These are phyloP conservation scores for Neodiprion virginianus DNA, from an alignment of 1,140 invertebrate species.

Conservation along the genomic window DNA sequence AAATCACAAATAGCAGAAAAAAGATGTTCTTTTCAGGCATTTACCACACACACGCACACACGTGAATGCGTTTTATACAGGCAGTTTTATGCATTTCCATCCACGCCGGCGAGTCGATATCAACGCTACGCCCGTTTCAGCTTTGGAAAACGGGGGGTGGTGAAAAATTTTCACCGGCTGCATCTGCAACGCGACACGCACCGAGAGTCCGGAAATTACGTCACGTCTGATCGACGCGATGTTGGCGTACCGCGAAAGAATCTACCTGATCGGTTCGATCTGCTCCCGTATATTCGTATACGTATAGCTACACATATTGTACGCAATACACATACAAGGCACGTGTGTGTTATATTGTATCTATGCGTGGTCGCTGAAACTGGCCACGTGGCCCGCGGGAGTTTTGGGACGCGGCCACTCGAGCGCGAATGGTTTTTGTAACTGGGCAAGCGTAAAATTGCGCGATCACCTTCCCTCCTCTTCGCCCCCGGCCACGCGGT, in stretches of 20 bases:
- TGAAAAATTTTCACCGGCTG: no score
- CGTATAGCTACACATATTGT: neutral
- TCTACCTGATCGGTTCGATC: neutral
- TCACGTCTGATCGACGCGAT: conserved; percentile 28
- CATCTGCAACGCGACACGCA: no score
- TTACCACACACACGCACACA: no score
- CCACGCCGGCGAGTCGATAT: no score
- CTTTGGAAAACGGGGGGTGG: no score
- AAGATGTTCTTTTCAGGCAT: no score
- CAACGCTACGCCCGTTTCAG: no score
- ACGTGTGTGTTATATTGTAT: neutral
- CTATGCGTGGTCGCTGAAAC: neutral
- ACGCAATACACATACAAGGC: neutral
- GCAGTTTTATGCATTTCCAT: no score
- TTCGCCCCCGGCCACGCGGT: no score
- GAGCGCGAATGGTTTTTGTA: conserved; percentile 62
- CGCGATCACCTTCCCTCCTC: conserved; percentile 52
- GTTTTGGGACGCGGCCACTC: conserved; percentile 56
- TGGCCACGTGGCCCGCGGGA: conserved; percentile 24
- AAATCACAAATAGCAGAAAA: no score
- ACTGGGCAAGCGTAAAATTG: conserved; percentile 62
- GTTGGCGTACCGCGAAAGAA: neutral
- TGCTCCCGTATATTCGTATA: neutral
- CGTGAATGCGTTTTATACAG: no score
- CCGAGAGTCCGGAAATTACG: neutral